Conservation (phyloP, 2,797 vertebrate species). For the Tapirus indicus region DNA sequence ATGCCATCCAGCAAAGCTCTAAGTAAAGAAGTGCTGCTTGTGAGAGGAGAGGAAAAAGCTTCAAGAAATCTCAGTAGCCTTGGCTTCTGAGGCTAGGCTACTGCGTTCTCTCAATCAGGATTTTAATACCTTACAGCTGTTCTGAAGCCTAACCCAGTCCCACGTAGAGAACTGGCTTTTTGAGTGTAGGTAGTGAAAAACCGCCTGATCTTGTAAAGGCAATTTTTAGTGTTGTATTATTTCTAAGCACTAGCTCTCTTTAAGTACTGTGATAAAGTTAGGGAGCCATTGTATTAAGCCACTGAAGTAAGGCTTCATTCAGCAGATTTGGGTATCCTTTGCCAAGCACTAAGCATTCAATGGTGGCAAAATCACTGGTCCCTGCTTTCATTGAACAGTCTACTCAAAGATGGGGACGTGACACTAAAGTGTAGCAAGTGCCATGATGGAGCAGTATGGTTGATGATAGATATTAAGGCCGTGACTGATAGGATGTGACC, state of each 20-base stretch:
- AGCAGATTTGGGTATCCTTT: conserved; percentile 9
- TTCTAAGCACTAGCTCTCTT: not conserved
- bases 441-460: not conserved
- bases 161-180: not conserved
- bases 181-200: not conserved
- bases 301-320: conserved; percentile 32
- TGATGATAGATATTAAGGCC: not conserved
- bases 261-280: not conserved
- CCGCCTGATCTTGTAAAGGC: not conserved
- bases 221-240: not conserved
- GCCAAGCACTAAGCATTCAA: not conserved
- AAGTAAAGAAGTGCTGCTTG: conserved; percentile 7
- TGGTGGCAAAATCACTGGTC: conserved; percentile 16
- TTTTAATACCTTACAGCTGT: not conserved
- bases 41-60: not conserved
- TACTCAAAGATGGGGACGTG: not conserved
- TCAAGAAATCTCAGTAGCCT: not conserved
- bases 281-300: not conserved
- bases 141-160: not conserved
- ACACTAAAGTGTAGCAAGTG: not conserved
- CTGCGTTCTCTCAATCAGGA: not conserved
- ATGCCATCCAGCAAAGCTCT: conserved; percentile 20
- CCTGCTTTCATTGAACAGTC: not conserved
- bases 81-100: not conserved
- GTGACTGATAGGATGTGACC: not conserved